Base-by-base conservation (phyloP, 2,797 vertebrate genomes). In the Macroramphosus scolopax region DNA sequence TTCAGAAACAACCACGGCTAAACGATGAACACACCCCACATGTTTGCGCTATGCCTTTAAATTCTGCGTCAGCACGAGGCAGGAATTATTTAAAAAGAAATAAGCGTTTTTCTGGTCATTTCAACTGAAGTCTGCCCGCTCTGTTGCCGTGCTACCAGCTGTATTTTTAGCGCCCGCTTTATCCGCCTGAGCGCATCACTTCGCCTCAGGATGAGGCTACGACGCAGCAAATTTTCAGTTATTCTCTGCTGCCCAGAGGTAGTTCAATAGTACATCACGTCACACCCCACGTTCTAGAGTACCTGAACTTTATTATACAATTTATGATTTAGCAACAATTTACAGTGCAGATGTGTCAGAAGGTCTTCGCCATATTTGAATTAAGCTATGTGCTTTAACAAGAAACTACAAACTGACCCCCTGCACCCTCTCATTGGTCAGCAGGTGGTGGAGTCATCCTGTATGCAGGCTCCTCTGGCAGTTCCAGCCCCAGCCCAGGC, bases 391-490 rank as follows among this genome's bases (percentile, higher is more conserved):
- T 41, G 15, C 11, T 43, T 32, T 36, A 18, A 16, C 14, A 11
- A 17, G 5, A 18, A 28, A 6, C 17, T 36, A 31, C 7, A 35
- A 22, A 1, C 26, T 50, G 17, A 25, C 7, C 10, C 5, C n/a
- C 9, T 45, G 24, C 20, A 6, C 49, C 63, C 25, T 33, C 33
- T 51, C 12, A 14, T 10, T 18, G 40, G 1, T 48, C 49, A 44
- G 29, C 63, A 81, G 45, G 76, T 72, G 89, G 87, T 11, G 71
- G 88, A 17, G 90, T 93, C 59, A 93, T 93, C 76, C 82, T 93
- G 35, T 93, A 91, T 5, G 91, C 89, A 15, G 88, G 91, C 18
- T 89, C 88, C 30, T 86, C 83, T 10, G 89, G 88, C 59, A 91
- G 89, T 39, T 16, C 80, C 58, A 89, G 87, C 33, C 88, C 88